These are phyloP conservation scores for Lordiphosa stackelbergi DNA, from an alignment of 1,140 invertebrate genomes.

Conservation along the genomic window DNA sequence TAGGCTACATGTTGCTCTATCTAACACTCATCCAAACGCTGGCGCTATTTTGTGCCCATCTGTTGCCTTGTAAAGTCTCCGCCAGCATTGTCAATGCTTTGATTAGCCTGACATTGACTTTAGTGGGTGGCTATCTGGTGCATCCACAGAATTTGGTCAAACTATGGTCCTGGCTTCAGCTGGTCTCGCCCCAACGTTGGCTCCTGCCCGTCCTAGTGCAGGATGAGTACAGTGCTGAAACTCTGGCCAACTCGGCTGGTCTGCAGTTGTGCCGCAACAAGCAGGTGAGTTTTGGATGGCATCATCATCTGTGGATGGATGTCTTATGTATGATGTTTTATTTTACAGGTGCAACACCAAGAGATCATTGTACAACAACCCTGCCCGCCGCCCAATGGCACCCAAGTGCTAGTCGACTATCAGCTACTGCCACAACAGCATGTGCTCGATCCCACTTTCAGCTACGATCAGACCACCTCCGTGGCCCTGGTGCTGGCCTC, in stretches of 20 bases:
- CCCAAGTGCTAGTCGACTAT: constrained; percentile 82
- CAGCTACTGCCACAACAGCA: constrained; percentile 78
- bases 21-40: constrained; percentile 84
- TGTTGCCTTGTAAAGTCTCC: constrained; percentile 80
- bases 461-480: constrained; percentile 79
- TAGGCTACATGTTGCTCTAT: constrained; percentile 88
- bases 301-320: too few species aligned
- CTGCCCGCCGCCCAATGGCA: constrained; percentile 87
- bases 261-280: constrained; percentile 82
- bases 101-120: constrained; percentile 80
- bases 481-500: constrained; percentile 81
- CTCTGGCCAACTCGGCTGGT: constrained; percentile 79
- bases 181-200: constrained; percentile 87
- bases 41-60: constrained; percentile 79
- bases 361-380: constrained; percentile 89
- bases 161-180: constrained; percentile 83
- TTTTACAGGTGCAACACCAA: constrained; percentile 83
- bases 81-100: constrained; percentile 81
- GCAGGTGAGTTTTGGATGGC: constrained; percentile 77
- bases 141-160: constrained; percentile 84
- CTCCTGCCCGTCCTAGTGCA: constrained; percentile 83
- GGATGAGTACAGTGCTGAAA: constrained; percentile 82
- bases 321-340: not conserved
- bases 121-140: constrained; percentile 85
- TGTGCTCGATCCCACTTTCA: constrained; percentile 73